Evolutionary conservation across 2,797 vertebrate species (phyloP).

Genomic region (Sciurus carolinensis): DNA sequence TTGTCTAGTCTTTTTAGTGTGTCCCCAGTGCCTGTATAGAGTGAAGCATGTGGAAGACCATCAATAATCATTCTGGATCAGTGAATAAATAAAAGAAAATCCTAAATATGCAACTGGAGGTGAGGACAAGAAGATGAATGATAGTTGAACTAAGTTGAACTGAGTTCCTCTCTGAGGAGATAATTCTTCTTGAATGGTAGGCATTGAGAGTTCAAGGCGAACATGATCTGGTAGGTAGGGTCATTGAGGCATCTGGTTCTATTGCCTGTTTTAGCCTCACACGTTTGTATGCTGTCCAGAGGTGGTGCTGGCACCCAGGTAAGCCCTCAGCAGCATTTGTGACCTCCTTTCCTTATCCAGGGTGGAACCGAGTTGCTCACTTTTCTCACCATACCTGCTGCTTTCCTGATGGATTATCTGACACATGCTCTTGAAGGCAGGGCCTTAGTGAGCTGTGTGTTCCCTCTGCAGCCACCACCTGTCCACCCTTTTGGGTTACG

Average conservation of each 20-base stretch:
- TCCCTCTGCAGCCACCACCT: background rate
- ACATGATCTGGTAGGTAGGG: background rate
- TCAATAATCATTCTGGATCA: background rate
- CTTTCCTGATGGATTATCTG: background rate
- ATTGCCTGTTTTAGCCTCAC: background rate
- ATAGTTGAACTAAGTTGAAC: background rate
- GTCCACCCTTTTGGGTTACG: background rate
- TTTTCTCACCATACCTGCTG: background rate
- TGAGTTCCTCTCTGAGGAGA: background rate
- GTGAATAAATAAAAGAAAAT: background rate
- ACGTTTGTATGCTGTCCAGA: background rate
- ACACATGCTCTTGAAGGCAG: background rate
- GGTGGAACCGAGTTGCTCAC: too few species aligned
- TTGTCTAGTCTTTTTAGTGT: background rate
- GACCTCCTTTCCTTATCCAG: background rate
- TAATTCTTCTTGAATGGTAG: background rate
- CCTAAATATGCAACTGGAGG: background rate
- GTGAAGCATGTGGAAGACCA: background rate
- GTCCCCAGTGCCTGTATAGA: background rate
- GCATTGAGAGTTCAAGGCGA: background rate
- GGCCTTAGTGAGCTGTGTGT: background rate
- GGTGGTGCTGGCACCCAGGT: too few species aligned
- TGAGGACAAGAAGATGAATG: background rate
- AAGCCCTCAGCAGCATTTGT: background rate
- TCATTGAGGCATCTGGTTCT: background rate